A percentile compares a stretch with the other conserved stretches of the same genome.
Conservation (phyloP, 37 sponge, comb jelly and placozoan genomes). For the Agelas oroides region DNA sequence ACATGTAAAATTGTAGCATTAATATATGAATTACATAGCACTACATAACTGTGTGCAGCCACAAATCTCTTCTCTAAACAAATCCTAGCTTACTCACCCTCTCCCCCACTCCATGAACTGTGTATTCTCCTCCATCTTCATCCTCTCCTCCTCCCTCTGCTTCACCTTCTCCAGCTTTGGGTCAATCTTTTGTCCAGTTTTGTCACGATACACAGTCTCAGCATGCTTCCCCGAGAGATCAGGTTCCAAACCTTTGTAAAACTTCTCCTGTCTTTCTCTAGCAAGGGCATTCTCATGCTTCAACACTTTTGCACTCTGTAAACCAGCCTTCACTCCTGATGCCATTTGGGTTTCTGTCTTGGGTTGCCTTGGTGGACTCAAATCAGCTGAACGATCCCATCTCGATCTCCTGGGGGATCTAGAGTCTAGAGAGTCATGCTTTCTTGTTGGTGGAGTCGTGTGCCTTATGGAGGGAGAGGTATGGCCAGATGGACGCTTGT, state of each 20-base stretch:
- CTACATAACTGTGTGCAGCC: too few species aligned
- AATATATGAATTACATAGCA: too few species aligned
- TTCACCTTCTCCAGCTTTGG: constrained; percentile 60
- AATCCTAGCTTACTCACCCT: constrained; percentile 79
- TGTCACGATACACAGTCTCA: constrained; percentile 90
- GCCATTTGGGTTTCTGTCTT: constrained; percentile 5
- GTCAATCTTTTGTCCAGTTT: constrained; percentile 81
- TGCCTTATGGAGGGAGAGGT: constrained; percentile 7
- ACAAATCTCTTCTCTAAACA: too few species aligned
- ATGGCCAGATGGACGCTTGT: too few species aligned
- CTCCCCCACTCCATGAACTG: constrained; percentile 89
- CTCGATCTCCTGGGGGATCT: constrained; percentile 32
- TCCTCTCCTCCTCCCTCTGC: constrained; percentile 68
- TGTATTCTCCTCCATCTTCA: constrained; percentile 73
- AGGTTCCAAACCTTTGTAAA: constrained; percentile 44
- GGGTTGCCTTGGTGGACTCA: constrained; percentile 24
- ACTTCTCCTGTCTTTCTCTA: constrained; percentile 3
- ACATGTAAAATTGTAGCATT: too few species aligned
- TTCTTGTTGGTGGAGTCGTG: constrained; percentile 41
- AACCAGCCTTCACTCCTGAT: constrained; percentile 61
- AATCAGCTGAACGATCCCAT: constrained; percentile 49
- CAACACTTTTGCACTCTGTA: constrained; percentile 47
- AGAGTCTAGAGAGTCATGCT: constrained; percentile 22
- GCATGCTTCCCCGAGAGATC: constrained; percentile 54
- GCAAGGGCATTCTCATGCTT: constrained; percentile 23